A percentile compares a stretch with the other conserved stretches of the same genome.
Evolutionary conservation across 2,113 vertebrate genomes (phyloP).

Genomic region (Turdus rufiventris): DNA sequence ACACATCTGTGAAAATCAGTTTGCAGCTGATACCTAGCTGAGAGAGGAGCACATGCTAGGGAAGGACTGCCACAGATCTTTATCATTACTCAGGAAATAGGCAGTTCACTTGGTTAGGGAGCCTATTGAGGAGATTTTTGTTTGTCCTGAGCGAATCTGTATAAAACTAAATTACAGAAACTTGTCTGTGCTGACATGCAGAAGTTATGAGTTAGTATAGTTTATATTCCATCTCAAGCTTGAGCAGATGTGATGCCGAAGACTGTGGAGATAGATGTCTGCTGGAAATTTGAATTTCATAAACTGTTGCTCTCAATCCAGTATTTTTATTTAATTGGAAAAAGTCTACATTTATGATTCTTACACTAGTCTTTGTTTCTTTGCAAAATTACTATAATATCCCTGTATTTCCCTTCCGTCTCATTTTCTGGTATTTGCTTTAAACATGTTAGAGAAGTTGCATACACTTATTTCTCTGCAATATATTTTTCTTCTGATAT

Average conservation of each 20-base stretch:
- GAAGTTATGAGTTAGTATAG: neutral
- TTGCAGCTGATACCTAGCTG: neutral
- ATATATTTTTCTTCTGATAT: neutral
- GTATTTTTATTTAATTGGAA: neutral
- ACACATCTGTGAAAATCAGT: neutral
- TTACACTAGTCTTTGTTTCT: neutral
- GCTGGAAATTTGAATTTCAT: neutral
- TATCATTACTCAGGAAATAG: neutral
- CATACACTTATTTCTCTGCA: neutral
- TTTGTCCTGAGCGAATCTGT: neutral
- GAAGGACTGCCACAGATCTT: neutral
- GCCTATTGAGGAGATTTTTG: neutral
- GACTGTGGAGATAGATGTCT: neutral
- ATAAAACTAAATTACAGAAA: neutral
- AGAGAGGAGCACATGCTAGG: rapidly evolving
- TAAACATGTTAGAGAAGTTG: neutral
- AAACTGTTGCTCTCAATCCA: neutral
- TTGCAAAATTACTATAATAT: neutral
- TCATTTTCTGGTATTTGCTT: neutral
- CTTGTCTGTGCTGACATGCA: neutral
- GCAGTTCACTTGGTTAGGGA: neutral
- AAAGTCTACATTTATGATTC: neutral
- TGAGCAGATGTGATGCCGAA: neutral
- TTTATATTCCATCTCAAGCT: neutral
- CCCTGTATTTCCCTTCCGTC: neutral